These are phyloP conservation scores for Microctenopoma lineatum DNA, from an alignment of 2,797 vertebrate genomes.

Conservation along the genomic window DNA sequence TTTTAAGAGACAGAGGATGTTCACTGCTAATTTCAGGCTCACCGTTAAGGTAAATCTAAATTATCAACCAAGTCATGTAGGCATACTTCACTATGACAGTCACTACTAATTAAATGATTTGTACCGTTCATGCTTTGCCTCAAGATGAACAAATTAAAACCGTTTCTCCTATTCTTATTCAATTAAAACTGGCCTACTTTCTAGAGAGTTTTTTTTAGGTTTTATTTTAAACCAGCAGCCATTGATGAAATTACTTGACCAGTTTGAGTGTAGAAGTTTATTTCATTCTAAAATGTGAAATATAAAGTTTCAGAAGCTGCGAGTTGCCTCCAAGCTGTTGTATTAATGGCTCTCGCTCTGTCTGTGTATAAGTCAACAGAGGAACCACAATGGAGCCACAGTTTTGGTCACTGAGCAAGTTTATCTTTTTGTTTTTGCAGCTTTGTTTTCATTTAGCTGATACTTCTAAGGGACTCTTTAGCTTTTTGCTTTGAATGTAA, in stretches of 20 bases:
- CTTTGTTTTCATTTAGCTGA: background rate
- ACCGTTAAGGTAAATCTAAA: conserved; percentile 58
- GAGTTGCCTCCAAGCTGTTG: conserved; percentile 6
- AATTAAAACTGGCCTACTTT: conserved; percentile 73
- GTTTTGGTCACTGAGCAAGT: background rate
- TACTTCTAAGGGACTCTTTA: background rate
- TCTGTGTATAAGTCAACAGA: background rate
- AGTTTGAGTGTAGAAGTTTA: conserved; percentile 37
- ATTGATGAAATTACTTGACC: conserved; percentile 45
- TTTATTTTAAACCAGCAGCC: conserved; percentile 33
- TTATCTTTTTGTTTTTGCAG: conserved; percentile 2
- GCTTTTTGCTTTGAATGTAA: background rate
- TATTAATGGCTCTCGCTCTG: conserved; percentile 4
- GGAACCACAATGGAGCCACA: background rate
- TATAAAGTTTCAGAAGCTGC: conserved; percentile 23
- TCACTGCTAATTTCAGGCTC: conserved; percentile 34
- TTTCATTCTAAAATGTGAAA: conserved; percentile 6
- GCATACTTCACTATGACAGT: conserved; percentile 49
- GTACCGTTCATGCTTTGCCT: conserved; percentile 63
- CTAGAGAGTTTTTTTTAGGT: conserved; percentile 23
- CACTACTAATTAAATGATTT: conserved; percentile 69
- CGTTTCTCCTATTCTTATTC: conserved; percentile 53
- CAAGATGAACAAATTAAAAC: conserved; percentile 70
- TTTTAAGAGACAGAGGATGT: conserved; percentile 46
- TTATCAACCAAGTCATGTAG: conserved; percentile 57